phyloP scores from a whole-genome alignment of 2,888 invertebrate genomes.

The Horisme vitalbata region DNA sequence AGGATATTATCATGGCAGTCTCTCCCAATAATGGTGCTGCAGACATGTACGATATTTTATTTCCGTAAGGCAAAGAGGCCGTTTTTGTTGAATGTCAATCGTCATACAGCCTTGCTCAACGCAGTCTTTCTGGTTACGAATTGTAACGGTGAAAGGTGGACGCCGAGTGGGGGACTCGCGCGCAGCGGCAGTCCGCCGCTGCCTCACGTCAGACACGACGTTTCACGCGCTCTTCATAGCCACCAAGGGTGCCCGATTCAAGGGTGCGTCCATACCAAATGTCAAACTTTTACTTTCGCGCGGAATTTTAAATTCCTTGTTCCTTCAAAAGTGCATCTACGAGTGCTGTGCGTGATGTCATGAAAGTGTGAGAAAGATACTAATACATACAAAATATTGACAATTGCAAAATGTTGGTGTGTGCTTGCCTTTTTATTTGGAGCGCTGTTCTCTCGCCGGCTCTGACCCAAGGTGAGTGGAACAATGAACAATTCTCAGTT shows the following conservation, averaged over 20 bases:
- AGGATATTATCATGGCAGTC: no score
- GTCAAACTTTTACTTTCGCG: slow-evolving; percentile 64
- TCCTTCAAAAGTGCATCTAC: slow-evolving; percentile 28
- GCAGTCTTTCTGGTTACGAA: slow-evolving; percentile 70
- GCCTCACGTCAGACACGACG: slow-evolving; percentile 34
- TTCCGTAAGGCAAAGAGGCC: slow-evolving; percentile 64
- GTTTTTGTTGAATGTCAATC: slow-evolving; percentile 80
- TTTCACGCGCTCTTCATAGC: slow-evolving; percentile 25
- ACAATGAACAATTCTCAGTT: slow-evolving; percentile 51
- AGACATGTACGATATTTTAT: no score
- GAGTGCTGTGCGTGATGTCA: slow-evolving; percentile 51
- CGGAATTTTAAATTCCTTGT: slow-evolving; percentile 45
- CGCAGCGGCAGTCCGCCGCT: slow-evolving; percentile 53
- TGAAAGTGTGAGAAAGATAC: slow-evolving; percentile 60
- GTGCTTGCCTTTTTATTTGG: slow-evolving; percentile 70
- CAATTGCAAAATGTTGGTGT: slow-evolving; percentile 70
- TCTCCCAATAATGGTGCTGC: no score
- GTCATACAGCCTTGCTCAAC: slow-evolving; percentile 78
- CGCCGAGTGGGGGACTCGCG: slow-evolving; percentile 48
- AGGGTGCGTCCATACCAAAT: slow-evolving; percentile 40
- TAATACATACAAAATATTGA: slow-evolving; percentile 37
- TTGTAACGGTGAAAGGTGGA: slow-evolving; percentile 72
- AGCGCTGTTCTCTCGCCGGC: slow-evolving; percentile 68
- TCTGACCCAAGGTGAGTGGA: slow-evolving; percentile 74
- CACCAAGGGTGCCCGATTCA: slow-evolving; percentile 8